These are phyloP conservation scores for Tridacna crocea DNA, from an alignment of 2,888 invertebrate species.

Conservation along the genomic window DNA sequence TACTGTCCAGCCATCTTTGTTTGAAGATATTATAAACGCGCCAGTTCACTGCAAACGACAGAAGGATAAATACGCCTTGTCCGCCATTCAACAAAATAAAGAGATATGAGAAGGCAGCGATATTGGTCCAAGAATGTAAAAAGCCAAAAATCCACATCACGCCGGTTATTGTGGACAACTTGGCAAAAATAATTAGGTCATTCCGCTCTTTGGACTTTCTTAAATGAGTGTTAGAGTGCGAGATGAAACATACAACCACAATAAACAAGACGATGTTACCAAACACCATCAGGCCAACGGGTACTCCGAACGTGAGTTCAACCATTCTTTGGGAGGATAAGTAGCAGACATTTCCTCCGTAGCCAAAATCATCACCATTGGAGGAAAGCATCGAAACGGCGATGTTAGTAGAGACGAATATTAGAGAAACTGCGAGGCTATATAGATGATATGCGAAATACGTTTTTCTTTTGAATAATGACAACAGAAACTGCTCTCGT, in stretches of 20 bases:
- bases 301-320: constrained; percentile 39
- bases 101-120: constrained; percentile 39
- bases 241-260: constrained; percentile 22
- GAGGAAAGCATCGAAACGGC: constrained; percentile 1
- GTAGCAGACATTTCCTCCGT: constrained; percentile 40
- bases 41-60: constrained; percentile 33
- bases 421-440: neutral
- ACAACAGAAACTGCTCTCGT: neutral
- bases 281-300: constrained; percentile 29
- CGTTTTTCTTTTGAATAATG: neutral
- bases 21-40: constrained; percentile 20
- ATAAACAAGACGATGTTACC: constrained; percentile 42
- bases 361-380: constrained; percentile 28
- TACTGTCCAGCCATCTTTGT: neutral
- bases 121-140: constrained; percentile 40
- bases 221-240: neutral
- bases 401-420: neutral
- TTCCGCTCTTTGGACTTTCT: constrained; percentile 41
- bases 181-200: constrained; percentile 38
- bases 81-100: constrained; percentile 52
- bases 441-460: neutral
- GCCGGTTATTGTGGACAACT: constrained; percentile 48
- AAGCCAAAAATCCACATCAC: constrained; percentile 53
- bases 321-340: constrained; percentile 37
- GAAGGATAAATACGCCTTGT: constrained; percentile 45